phyloP scores from a whole-genome alignment of 2,797 vertebrate species.

The Phoxinus dragarum region DNA sequence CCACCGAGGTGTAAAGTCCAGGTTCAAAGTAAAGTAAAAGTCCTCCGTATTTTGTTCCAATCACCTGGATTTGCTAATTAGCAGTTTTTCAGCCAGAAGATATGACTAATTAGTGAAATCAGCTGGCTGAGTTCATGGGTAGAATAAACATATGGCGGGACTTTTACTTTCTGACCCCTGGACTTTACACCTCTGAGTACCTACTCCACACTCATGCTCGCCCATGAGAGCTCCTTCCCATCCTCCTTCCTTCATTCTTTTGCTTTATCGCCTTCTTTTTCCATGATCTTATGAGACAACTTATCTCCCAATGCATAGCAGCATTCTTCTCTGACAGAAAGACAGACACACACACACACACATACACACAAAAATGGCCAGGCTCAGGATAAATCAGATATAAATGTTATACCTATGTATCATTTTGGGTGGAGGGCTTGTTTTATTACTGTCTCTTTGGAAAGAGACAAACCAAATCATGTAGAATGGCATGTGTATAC shows the following conservation, averaged over 20 bases:
- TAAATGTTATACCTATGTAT: slow-evolving; percentile 59
- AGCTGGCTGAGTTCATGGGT: no score
- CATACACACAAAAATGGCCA: slow-evolving; percentile 53
- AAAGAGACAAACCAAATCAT: slow-evolving; percentile 35
- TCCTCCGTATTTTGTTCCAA: no score
- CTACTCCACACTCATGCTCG: slow-evolving; percentile 57
- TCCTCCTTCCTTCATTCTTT: slow-evolving; percentile 47
- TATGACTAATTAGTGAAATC: no score
- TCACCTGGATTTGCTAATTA: no score
- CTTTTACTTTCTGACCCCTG: no score
- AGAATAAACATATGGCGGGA: no score
- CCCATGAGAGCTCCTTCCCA: slow-evolving; percentile 54
- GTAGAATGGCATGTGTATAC: slow-evolving; percentile 28
- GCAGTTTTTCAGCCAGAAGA: no score
- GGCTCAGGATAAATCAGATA: slow-evolving; percentile 49
- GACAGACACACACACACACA: slow-evolving; percentile 55
- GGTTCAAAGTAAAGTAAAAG: no score
- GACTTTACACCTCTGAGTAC: not conserved
- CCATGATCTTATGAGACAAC: slow-evolving; percentile 60
- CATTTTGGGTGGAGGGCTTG: slow-evolving; percentile 48
- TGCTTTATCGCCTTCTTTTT: slow-evolving; percentile 40
- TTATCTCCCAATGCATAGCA: slow-evolving; percentile 54
- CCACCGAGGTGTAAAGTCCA: slow-evolving; percentile 1
- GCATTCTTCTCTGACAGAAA: slow-evolving; percentile 55
- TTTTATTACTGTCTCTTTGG: slow-evolving; percentile 51